Percentiles rank a stretch among this genome's conserved stretches.
phyloP scores from a whole-genome alignment of 2,113 vertebrate species.

The Halcyon senegalensis region DNA sequence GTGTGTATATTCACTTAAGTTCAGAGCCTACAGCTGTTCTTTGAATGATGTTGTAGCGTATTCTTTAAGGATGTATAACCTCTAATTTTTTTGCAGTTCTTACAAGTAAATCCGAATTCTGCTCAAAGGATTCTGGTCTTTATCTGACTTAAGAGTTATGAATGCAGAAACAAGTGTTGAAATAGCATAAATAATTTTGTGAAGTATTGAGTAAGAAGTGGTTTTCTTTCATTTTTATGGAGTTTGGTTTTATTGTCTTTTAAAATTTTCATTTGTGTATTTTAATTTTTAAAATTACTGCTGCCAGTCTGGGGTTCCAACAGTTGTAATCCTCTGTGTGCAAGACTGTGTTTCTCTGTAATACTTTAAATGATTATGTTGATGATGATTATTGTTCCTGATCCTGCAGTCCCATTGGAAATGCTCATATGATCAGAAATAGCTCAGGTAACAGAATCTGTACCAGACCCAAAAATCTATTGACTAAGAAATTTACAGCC shows the following conservation, averaged over 20 bases:
- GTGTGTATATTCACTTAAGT: background rate
- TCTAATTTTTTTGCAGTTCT: background rate
- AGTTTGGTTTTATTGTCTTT: background rate
- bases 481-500: background rate
- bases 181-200: background rate
- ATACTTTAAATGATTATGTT: rapidly evolving
- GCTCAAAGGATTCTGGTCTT: background rate
- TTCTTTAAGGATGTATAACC: constrained; percentile 10
- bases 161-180: background rate
- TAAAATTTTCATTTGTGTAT: background rate
- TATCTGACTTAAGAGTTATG: background rate
- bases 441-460: background rate
- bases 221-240: background rate
- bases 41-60: background rate
- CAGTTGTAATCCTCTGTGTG: background rate
- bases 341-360: background rate
- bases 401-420: background rate
- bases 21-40: constrained; percentile 27
- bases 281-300: background rate
- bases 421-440: background rate
- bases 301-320: background rate
- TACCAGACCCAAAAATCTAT: background rate
- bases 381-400: background rate
- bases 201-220: background rate
- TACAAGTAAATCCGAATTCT: background rate